These are phyloP conservation scores for Scortum barcoo DNA, from an alignment of 2,113 vertebrate species.

Conservation along the genomic window DNA sequence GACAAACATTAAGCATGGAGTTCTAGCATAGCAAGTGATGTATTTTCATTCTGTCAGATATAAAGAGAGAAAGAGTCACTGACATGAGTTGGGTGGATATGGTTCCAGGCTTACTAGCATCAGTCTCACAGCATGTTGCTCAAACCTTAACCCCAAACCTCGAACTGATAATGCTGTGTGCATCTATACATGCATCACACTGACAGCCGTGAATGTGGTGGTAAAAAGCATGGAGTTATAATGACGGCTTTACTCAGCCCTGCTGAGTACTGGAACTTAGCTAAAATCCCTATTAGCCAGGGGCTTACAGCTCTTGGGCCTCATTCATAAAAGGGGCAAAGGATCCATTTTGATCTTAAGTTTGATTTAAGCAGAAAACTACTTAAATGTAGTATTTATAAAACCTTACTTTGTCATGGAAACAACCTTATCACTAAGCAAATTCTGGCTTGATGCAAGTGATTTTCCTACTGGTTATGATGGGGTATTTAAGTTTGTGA, in stretches of 20 bases:
- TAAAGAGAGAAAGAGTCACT: not conserved
- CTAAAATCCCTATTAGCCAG: not conserved
- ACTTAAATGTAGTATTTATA: no score
- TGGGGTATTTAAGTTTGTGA: no score
- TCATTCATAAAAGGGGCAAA: no score
- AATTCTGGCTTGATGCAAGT: no score
- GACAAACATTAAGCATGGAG: not conserved
- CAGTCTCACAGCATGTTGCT: not conserved
- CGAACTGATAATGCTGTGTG: not conserved
- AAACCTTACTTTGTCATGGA: no score
- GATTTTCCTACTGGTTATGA: no score
- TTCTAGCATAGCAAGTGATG: no score
- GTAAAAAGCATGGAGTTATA: not conserved
- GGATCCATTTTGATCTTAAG: no score
- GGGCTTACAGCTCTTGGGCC: not conserved
- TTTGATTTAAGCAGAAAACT: no score
- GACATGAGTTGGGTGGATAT: not conserved
- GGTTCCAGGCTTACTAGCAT: not conserved
- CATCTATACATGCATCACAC: no score
- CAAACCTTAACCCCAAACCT: not conserved
- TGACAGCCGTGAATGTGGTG: not conserved
- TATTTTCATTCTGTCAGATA: not conserved
- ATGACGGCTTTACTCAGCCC: not conserved
- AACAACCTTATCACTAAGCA: no score
- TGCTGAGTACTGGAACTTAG: no score